Percentiles rank a stretch among this genome's conserved stretches.
These are phyloP conservation scores for Zeugodacus cucurbitae DNA, from an alignment of 1,140 invertebrate species.

Conservation along the genomic window DNA sequence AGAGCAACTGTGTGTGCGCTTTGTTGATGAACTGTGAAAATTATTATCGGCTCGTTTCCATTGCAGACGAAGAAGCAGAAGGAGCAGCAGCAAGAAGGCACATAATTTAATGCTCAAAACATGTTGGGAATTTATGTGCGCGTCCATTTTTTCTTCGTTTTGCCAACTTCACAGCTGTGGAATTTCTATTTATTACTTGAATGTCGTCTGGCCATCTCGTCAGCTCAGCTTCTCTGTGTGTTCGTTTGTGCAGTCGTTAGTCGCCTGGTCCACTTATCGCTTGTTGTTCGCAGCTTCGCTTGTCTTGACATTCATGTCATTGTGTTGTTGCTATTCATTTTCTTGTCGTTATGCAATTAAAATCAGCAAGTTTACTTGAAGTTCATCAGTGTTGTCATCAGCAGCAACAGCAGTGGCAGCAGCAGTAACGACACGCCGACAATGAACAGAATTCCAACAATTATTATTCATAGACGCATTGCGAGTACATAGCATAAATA, in stretches of 20 bases:
- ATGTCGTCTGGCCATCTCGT: neutral
- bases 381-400: constrained; percentile 26
- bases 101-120: neutral
- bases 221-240: neutral
- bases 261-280: neutral
- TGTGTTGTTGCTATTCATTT: neutral
- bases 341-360: constrained; percentile 18
- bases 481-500: neutral
- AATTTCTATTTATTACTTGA: constrained; percentile 36
- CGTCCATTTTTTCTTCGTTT: neutral
- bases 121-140: constrained; percentile 16
- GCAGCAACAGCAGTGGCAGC: neutral
- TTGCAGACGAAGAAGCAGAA: neutral
- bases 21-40: constrained; percentile 33
- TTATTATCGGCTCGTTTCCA: constrained; percentile 18
- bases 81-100: neutral
- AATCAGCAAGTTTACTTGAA: constrained; percentile 34
- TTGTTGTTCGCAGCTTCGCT: neutral
- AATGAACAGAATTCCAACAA: neutral
- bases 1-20: neutral
- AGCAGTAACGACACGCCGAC: neutral
- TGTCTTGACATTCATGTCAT: neutral
- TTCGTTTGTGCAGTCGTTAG: neutral
- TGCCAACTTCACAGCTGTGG: neutral
- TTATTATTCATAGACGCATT: neutral